These are phyloP conservation scores for Astreopora myriophthalma DNA, from an alignment of 64 coral and sea anemone genomes.

Conservation along the genomic window DNA sequence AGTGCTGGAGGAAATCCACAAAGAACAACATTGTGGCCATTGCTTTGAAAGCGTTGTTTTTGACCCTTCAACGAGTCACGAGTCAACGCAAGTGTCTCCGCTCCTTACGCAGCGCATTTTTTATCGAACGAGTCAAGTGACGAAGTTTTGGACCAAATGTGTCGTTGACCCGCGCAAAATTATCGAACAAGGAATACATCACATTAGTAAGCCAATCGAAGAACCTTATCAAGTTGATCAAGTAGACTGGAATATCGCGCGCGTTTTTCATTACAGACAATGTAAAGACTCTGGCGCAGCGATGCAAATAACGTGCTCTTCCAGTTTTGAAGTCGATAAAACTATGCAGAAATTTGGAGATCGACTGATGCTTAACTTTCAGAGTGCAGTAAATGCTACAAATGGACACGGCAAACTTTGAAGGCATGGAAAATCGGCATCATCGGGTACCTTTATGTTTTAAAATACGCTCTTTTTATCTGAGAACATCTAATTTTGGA, in stretches of 20 bases:
- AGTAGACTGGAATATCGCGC: background rate
- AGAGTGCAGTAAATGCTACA: background rate
- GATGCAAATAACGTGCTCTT: background rate
- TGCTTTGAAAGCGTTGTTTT: conserved; percentile 68
- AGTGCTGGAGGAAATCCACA: conserved; percentile 29
- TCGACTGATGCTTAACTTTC: background rate
- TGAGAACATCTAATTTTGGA: too few species aligned
- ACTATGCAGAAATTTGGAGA: conserved; percentile 35
- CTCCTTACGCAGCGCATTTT: background rate
- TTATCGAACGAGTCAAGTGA: background rate
- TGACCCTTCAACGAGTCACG: background rate
- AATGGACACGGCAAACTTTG: background rate
- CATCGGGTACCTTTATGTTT: too few species aligned
- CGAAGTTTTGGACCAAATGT: conserved; percentile 22
- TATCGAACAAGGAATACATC: conserved; percentile 34
- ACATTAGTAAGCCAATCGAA: conserved; percentile 20
- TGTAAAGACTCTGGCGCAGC: background rate
- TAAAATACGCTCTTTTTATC: too few species aligned
- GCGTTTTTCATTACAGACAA: conserved; percentile 40
- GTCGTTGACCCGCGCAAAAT: conserved; percentile 8
- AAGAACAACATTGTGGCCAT: conserved; percentile 38
- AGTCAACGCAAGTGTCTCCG: background rate
- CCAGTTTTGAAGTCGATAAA: background rate
- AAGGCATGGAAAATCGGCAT: background rate
- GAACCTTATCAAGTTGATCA: background rate